Evolutionary conservation across 2,113 vertebrate species (phyloP).

Genomic region (Equus przewalskii): DNA sequence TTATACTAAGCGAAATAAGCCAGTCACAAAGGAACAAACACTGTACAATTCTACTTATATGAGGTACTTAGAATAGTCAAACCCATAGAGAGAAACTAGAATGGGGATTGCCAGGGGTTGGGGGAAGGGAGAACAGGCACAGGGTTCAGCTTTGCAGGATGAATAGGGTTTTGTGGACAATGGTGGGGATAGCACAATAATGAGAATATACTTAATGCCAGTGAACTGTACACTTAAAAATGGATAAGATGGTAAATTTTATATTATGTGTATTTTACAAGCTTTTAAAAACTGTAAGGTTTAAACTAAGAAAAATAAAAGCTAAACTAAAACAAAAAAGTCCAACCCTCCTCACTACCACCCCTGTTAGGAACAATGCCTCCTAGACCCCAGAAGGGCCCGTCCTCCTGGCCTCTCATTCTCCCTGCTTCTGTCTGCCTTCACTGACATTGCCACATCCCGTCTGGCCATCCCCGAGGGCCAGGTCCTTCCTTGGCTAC

Average conservation of each 20-base stretch:
- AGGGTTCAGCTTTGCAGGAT: background rate
- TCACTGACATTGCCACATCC: background rate
- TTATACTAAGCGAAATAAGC: background rate
- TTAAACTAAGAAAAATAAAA: background rate
- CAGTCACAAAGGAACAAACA: background rate
- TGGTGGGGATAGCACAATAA: too few species aligned
- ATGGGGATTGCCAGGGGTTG: fast-evolving
- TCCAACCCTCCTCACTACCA: background rate
- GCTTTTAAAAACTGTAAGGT: background rate
- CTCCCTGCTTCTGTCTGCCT: background rate
- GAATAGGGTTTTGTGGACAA: background rate
- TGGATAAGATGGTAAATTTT: background rate
- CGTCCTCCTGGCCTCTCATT: background rate
- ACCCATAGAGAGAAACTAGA: background rate
- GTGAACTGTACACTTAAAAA: background rate
- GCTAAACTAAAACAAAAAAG: background rate
- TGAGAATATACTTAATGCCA: background rate
- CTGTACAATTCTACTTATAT: background rate
- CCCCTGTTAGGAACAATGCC: background rate
- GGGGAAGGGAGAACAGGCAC: background rate
- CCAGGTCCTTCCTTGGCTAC: background rate
- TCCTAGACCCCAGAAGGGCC: background rate
- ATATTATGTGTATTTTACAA: background rate
- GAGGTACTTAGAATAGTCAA: background rate
- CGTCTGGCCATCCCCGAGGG: background rate